phyloP scores from a whole-genome alignment of 2,888 invertebrate species.

The Drosophila kanekoi region DNA sequence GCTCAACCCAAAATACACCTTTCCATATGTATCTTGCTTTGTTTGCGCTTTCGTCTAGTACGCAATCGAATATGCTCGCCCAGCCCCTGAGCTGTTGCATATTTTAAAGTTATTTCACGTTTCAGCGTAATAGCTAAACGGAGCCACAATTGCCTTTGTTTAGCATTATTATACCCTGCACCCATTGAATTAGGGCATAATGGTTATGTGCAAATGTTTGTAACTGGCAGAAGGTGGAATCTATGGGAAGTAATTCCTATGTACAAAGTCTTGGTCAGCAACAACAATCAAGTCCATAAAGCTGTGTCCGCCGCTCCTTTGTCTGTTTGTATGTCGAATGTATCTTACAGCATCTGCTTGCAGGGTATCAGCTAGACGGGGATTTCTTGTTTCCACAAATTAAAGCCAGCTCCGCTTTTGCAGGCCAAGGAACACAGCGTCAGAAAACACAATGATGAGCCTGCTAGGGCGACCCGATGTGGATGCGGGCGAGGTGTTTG shows the following conservation, averaged over 20 bases:
- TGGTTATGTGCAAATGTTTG: background rate
- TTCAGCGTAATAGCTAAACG: slow-evolving; percentile 7
- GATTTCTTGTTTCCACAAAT: background rate
- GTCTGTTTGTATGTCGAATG: background rate
- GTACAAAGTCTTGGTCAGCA: too few species aligned
- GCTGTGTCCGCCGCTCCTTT: too few species aligned
- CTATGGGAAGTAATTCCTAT: too few species aligned
- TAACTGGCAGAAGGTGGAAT: background rate
- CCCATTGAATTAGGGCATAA: background rate
- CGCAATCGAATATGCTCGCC: slow-evolving; percentile 39
- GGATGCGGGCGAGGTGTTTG: slow-evolving; percentile 94
- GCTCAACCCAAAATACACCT: slow-evolving; percentile 46
- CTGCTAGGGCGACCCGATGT: slow-evolving; percentile 83
- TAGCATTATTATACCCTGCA: slow-evolving; percentile 8
- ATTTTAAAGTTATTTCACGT: slow-evolving; percentile 46
- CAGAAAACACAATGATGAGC: slow-evolving; percentile 77
- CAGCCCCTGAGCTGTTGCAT: slow-evolving; percentile 30
- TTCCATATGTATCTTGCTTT: slow-evolving; percentile 67
- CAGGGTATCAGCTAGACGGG: background rate
- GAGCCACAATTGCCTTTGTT: slow-evolving; percentile 27
- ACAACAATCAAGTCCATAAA: too few species aligned
- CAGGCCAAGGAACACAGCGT: slow-evolving; percentile 32
- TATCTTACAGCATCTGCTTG: background rate
- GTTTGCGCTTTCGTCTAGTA: slow-evolving; percentile 52
- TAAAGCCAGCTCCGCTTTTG: slow-evolving; percentile 3